phyloP scores from a whole-genome alignment of 2,888 invertebrate genomes.

The Acleris laterana region DNA sequence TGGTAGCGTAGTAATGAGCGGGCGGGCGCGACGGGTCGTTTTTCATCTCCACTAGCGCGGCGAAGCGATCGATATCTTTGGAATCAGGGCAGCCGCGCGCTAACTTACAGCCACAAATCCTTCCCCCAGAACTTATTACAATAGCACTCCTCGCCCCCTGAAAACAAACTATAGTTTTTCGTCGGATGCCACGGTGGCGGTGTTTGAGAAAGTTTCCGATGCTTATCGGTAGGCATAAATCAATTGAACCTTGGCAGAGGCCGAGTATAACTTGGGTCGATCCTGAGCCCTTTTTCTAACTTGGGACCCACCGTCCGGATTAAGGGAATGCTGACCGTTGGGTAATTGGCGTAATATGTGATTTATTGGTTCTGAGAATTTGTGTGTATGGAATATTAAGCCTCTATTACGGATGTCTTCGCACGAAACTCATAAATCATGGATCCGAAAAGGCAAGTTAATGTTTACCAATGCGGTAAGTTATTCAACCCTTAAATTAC shows the following conservation, averaged over 20 bases:
- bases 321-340: slow-evolving; percentile 72
- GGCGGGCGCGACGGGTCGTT: slow-evolving; percentile 47
- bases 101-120: slow-evolving; percentile 71
- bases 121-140: slow-evolving; percentile 72
- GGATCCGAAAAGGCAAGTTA: slow-evolving; percentile 7
- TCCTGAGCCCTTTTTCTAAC: slow-evolving; percentile 73
- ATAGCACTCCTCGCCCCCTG: slow-evolving; percentile 57
- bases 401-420: slow-evolving; percentile 27
- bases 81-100: slow-evolving; percentile 72
- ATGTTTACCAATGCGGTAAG: too few species aligned
- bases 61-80: slow-evolving; percentile 71
- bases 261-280: slow-evolving; percentile 66
- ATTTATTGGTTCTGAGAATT: slow-evolving; percentile 64
- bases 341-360: slow-evolving; percentile 80
- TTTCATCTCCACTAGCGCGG: slow-evolving; percentile 58
- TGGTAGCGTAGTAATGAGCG: slow-evolving; percentile 23
- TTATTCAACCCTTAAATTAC: too few species aligned
- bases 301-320: slow-evolving; percentile 66
- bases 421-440: slow-evolving; percentile 24
- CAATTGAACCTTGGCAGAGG: slow-evolving; percentile 73
- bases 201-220: slow-evolving; percentile 62
- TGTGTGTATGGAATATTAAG: slow-evolving; percentile 37
- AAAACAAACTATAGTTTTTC: slow-evolving; percentile 66
- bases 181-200: slow-evolving; percentile 34
- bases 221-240: slow-evolving; percentile 77